Base-by-base conservation (phyloP, 2,888 invertebrate genomes). In the Caenorhabditis macrosperma region DNA sequence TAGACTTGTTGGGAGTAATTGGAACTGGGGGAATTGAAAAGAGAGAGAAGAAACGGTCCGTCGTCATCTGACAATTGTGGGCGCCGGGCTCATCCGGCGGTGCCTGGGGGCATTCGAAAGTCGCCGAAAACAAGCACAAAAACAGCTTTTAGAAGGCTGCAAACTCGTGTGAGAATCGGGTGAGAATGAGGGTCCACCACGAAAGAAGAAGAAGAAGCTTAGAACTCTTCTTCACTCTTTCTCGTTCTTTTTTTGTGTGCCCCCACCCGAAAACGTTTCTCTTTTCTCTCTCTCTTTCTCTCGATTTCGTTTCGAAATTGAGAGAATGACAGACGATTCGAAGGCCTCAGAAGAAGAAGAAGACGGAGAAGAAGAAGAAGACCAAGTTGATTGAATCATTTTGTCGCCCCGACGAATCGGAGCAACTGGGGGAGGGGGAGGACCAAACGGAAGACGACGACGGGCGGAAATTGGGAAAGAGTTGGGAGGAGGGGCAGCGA, bases 101-200 rank as follows among this genome's bases (percentile, higher is more conserved):
- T 44, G 67, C 67, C 54, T 12, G 57, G n/a, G 48, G 67, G 46
- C n/a, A 35, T 57, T 15, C 24, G 15, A 57, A 67, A 67, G 52
- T 44, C 41, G 33, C 20, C 41, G 12, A 17, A 46, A 57, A 67
- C 48, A 67, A 67, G 46, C 57, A 26, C 57, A 24, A 66, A 55
- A 67, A 67, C 46, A 57, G 28, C 26, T 52, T 52, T 52, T 12
- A 28, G n/a, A n/a, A 7, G 15, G 28, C 15, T 26, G 26, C 50
- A 44, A 30, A 55, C 30, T 28, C 10, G 38, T 30, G 26, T 38
- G 38, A 24, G 12, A 52, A 26, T 24, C n/a, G 22, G 22, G 22
- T 20, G 52, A 38, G 46, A 26, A 28, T 44, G 5, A 48, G 17
- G 50, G n/a, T 28, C 12, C 48, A 35, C n/a, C n/a, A n/a, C n/a